Percentiles rank a stretch among this genome's conserved stretches.
These are phyloP conservation scores for Sparidentex hasta DNA, from an alignment of 2,797 vertebrate genomes.

Conservation along the genomic window DNA sequence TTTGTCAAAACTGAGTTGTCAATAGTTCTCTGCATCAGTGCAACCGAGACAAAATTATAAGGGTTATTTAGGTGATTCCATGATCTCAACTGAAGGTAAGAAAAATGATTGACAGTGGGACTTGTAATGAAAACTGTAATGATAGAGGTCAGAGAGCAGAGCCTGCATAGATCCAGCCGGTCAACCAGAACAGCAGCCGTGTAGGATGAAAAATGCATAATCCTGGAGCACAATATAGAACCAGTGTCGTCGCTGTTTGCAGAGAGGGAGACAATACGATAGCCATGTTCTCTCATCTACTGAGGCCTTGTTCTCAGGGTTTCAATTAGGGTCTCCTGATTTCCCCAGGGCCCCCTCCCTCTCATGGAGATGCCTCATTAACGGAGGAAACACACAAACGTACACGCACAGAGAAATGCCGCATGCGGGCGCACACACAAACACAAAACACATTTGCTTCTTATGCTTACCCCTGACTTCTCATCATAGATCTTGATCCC, in stretches of 20 bases:
- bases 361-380: slow-evolving; percentile 82
- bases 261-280: slow-evolving; percentile 69
- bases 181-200: slow-evolving; percentile 42
- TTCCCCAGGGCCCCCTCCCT: slow-evolving; percentile 76
- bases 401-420: slow-evolving; percentile 26
- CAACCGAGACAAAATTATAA: slow-evolving; percentile 15
- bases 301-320: slow-evolving; percentile 78
- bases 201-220: slow-evolving; percentile 58
- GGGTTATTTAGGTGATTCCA: background rate
- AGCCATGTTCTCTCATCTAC: slow-evolving; percentile 81
- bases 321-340: slow-evolving; percentile 86
- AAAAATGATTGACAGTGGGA: slow-evolving; percentile 1
- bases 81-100: background rate
- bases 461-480: slow-evolving; percentile 96
- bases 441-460: slow-evolving; percentile 18
- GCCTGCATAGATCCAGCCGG: slow-evolving; percentile 27
- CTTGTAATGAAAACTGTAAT: background rate
- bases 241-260: slow-evolving; percentile 60
- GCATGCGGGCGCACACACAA: slow-evolving; percentile 9
- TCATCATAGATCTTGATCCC: slow-evolving; percentile 99
- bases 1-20: slow-evolving; percentile 9
- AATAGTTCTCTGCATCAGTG: slow-evolving; percentile 4
- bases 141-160: slow-evolving; percentile 19
- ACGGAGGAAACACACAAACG: slow-evolving; percentile 66
- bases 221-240: slow-evolving; percentile 63